Evolutionary conservation across 1,140 invertebrate species (phyloP).

Genomic region (Trichonephila inaurata): DNA sequence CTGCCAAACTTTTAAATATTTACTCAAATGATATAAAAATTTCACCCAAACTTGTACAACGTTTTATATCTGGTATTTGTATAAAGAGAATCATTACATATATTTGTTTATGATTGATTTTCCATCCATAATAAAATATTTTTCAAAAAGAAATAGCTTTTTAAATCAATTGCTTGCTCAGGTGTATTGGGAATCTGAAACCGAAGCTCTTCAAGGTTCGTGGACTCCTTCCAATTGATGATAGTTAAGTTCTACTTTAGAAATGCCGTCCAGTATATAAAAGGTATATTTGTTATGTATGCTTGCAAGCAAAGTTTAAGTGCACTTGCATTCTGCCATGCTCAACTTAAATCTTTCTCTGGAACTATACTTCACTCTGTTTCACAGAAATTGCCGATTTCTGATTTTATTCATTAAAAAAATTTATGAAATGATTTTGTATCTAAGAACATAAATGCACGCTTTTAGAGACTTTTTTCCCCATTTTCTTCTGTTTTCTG

Average conservation of each 20-base stretch:
- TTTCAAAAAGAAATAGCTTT: too few relatives aligned
- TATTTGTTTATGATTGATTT: too few relatives aligned
- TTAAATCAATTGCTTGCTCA: slow-evolving; percentile 23
- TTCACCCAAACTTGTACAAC: too few relatives aligned
- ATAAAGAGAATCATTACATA: too few relatives aligned
- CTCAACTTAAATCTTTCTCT: not conserved
- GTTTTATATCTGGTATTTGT: too few relatives aligned
- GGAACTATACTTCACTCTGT: not conserved
- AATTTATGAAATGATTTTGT: not conserved
- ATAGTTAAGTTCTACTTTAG: slow-evolving; percentile 5
- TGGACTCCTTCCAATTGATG: slow-evolving; percentile 70
- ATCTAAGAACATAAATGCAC: too few relatives aligned
- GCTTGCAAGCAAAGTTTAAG: not conserved
- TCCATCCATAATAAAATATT: too few relatives aligned
- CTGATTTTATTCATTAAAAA: not conserved
- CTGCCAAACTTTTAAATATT: too few relatives aligned
- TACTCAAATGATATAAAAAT: too few relatives aligned
- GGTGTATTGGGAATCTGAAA: slow-evolving; percentile 73
- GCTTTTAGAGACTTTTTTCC: too few relatives aligned
- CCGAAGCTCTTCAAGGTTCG: slow-evolving; percentile 57
- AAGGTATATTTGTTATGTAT: slow-evolving; percentile 44
- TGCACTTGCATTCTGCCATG: not conserved
- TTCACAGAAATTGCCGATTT: not conserved
- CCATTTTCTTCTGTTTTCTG: too few relatives aligned
- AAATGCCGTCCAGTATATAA: slow-evolving; percentile 62